phyloP scores from a whole-genome alignment of 2,888 invertebrate species.

The Tigriopus californicus region DNA sequence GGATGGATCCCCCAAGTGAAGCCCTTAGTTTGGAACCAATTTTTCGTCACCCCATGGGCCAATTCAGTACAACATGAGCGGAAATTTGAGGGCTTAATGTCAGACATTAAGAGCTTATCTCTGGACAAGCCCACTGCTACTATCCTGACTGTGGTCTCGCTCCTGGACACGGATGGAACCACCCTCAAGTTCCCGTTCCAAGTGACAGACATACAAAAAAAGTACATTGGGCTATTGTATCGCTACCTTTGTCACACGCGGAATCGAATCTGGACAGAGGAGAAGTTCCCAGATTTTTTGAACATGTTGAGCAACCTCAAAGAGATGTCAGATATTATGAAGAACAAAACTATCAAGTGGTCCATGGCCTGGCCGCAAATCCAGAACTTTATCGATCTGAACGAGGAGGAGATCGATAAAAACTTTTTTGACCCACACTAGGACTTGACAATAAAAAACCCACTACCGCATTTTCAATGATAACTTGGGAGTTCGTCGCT shows the following conservation, averaged over 20 bases:
- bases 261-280: background rate
- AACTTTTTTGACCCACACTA: too few relatives aligned
- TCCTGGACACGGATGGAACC: background rate
- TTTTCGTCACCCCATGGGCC: background rate
- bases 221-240: background rate
- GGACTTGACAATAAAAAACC: too few relatives aligned
- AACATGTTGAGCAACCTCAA: background rate
- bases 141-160: background rate
- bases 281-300: background rate
- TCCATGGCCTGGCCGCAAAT: too few relatives aligned
- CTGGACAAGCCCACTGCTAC: background rate
- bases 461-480: too few relatives aligned
- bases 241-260: background rate
- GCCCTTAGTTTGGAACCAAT: background rate
- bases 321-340: conserved; percentile 5
- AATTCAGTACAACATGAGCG: background rate
- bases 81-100: background rate
- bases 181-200: background rate
- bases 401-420: too few relatives aligned
- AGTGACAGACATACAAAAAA: background rate
- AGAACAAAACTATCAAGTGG: conserved; percentile 3
- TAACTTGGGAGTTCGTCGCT: too few relatives aligned
- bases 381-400: too few relatives aligned
- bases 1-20: too few relatives aligned
- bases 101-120: background rate